Conservation (phyloP, 2,888 invertebrate species). For the Julus scandinavius region DNA sequence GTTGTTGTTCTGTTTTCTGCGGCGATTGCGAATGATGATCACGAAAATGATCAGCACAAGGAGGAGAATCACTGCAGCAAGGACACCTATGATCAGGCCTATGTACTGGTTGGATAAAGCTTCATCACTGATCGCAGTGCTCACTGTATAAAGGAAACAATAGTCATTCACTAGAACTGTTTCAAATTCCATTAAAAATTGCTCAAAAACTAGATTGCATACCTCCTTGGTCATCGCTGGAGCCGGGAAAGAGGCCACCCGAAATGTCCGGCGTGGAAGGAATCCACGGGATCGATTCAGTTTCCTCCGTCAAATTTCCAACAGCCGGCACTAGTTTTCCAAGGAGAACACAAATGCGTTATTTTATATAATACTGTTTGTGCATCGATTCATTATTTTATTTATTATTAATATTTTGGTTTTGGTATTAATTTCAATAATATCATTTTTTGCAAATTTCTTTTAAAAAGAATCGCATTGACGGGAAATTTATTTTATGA, state of each 20-base stretch:
- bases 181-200: background rate
- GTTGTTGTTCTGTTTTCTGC: constrained; percentile 73
- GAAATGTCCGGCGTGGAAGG: constrained; percentile 58
- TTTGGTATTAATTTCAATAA: too few relatives aligned
- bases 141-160: constrained; percentile 57
- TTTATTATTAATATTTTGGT: too few relatives aligned
- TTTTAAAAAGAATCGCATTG: too few relatives aligned
- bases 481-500: too few relatives aligned
- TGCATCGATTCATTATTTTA: too few relatives aligned
- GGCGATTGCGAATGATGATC: constrained; percentile 77
- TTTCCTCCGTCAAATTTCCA: constrained; percentile 78
- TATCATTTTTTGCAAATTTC: too few relatives aligned
- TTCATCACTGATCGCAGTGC: constrained; percentile 61
- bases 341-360: too few relatives aligned
- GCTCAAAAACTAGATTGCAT: background rate
- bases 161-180: too few relatives aligned
- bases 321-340: constrained; percentile 68
- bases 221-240: constrained; percentile 59
- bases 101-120: constrained; percentile 74
- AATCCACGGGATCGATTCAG: constrained; percentile 70
- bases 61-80: constrained; percentile 78
- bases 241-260: constrained; percentile 56
- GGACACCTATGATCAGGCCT: constrained; percentile 81
- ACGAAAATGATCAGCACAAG: constrained; percentile 78
- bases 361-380: too few relatives aligned